Percentiles rank a stretch among this genome's conserved stretches.
Evolutionary conservation across 2,888 invertebrate genomes (phyloP).

Genomic region (Diarsia brunnea): DNA sequence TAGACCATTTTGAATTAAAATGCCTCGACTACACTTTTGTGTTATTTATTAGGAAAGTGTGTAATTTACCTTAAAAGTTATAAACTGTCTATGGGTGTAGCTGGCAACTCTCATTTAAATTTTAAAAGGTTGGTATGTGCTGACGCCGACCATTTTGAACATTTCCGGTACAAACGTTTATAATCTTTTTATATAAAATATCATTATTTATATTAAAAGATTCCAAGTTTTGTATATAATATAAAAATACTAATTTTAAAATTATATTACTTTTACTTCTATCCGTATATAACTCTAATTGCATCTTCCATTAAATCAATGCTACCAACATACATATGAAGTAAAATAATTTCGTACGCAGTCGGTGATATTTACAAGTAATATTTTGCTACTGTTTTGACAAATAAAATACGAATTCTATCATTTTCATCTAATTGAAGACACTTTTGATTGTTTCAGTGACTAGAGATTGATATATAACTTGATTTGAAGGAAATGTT

Average conservation of each 20-base stretch:
- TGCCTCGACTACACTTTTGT: neutral
- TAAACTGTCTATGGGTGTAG: conserved; percentile 27
- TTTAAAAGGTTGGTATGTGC: conserved; percentile 82
- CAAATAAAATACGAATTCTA: conserved; percentile 78
- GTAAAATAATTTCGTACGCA: conserved; percentile 88
- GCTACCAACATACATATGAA: conserved; percentile 79
- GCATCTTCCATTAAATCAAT: conserved; percentile 69
- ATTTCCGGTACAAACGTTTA: conserved; percentile 75
- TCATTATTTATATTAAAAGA: neutral
- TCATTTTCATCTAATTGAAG: conserved; percentile 63
- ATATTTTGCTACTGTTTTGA: conserved; percentile 89
- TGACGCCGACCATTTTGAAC: conserved; percentile 83
- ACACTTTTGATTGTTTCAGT: conserved; percentile 67
- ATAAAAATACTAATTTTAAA: neutral
- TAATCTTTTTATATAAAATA: conserved; percentile 10
- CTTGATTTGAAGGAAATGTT: conserved; percentile 75
- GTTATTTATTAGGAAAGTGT: conserved; percentile 2
- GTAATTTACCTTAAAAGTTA: conserved; percentile 3
- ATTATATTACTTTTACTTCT: neutral
- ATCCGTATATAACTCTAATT: neutral
- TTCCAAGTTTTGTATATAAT: neutral
- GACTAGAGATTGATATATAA: conserved; percentile 65
- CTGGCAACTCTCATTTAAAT: conserved; percentile 71
- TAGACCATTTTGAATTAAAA: neutral
- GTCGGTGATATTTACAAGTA: conserved; percentile 90